phyloP scores from a whole-genome alignment of 2,113 vertebrate genomes.

The Sardina pilchardus region DNA sequence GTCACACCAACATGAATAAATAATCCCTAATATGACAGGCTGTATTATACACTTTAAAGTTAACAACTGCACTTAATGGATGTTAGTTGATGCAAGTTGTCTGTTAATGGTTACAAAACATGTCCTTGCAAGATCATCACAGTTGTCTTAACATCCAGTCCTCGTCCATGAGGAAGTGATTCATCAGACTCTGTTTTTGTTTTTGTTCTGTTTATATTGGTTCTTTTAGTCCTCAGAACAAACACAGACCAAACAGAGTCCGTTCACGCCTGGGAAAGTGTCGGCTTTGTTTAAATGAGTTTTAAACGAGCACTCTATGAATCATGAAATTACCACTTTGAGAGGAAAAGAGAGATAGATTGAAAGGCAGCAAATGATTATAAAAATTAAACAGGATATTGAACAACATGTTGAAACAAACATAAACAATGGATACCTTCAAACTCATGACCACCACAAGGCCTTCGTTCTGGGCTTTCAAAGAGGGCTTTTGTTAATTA shows the following conservation, averaged over 20 bases:
- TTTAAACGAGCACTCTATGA: not conserved
- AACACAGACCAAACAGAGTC: not conserved
- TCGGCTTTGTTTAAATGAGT: not conserved
- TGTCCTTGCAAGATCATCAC: not conserved
- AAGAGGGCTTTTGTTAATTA: constrained; percentile 35
- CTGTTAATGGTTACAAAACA: not conserved
- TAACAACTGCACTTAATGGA: not conserved
- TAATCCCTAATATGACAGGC: not conserved
- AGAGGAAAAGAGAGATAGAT: not conserved
- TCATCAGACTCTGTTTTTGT: not conserved
- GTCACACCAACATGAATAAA: not conserved
- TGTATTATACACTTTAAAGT: not conserved
- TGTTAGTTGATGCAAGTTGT: not conserved
- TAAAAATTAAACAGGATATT: not conserved
- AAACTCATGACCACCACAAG: not conserved
- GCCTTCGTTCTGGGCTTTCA: constrained; percentile 38
- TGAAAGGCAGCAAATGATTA: not conserved
- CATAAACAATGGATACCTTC: not conserved
- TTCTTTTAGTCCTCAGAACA: not conserved
- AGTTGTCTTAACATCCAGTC: not conserved
- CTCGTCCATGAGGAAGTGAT: not conserved
- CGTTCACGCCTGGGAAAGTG: not conserved
- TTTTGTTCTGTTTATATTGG: not conserved
- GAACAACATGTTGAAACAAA: not conserved
- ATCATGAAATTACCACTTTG: not conserved